phyloP scores from a whole-genome alignment of 2,113 vertebrate species.

The Gopherus evgoodei region DNA sequence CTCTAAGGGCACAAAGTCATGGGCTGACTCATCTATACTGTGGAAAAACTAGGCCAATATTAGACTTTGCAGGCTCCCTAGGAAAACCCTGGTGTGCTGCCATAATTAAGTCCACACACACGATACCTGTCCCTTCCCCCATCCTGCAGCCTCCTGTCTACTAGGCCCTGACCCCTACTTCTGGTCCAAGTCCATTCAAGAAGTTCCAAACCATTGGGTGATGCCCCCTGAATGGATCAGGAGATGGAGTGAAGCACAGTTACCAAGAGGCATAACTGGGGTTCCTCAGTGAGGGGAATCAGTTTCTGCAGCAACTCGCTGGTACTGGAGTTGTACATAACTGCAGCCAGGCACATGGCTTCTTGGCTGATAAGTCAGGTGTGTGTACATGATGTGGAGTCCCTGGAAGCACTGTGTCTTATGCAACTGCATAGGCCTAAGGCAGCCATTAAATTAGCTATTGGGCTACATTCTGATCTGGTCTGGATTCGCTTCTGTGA shows the following conservation, averaged over 20 bases:
- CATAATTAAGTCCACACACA: background rate
- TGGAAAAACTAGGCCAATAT: background rate
- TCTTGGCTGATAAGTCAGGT: background rate
- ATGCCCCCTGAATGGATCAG: background rate
- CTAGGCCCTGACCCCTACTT: background rate
- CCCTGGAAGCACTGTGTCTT: background rate
- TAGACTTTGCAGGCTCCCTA: background rate
- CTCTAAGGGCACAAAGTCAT: background rate
- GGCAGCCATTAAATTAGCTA: background rate
- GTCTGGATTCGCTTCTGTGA: background rate
- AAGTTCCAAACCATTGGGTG: background rate
- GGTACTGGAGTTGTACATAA: accelerated
- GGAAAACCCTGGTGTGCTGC: background rate
- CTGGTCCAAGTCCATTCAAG: background rate
- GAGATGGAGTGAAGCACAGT: background rate
- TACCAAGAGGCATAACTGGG: accelerated
- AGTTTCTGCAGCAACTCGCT: background rate
- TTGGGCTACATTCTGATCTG: background rate
- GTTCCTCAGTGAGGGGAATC: background rate
- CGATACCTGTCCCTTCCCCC: background rate
- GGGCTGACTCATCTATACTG: background rate
- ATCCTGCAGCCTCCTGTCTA: background rate
- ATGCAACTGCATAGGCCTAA: background rate
- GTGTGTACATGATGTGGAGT: background rate
- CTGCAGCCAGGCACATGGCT: background rate